These are phyloP conservation scores for Otolemur crassicaudatus DNA, from an alignment of 2,797 vertebrate species.

Conservation along the genomic window DNA sequence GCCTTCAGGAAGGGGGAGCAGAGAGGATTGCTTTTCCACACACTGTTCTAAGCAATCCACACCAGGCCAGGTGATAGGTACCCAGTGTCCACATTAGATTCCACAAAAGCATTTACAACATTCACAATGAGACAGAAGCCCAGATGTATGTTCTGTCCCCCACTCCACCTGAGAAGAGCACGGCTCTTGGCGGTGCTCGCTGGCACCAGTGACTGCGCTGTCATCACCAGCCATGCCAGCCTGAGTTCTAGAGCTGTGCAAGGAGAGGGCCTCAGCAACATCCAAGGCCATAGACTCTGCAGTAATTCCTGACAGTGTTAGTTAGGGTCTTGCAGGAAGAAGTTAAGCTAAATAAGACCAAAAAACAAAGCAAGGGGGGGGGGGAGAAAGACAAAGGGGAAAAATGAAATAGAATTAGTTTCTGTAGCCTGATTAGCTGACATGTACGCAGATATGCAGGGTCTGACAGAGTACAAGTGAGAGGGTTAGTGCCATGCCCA, in stretches of 20 bases:
- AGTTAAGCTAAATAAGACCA: not conserved
- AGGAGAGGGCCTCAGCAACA: not conserved
- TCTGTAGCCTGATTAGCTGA: not conserved
- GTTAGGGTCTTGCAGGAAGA: not conserved
- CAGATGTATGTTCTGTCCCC: not conserved
- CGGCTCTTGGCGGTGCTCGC: not conserved
- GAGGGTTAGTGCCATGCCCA: no score
- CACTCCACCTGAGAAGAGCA: not conserved
- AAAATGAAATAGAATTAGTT: not conserved
- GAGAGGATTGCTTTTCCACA: not conserved
- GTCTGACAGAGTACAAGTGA: not conserved
- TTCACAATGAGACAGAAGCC: not conserved
- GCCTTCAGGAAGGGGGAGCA: not conserved
- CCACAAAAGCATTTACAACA: not conserved
- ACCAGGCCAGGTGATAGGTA: not conserved
- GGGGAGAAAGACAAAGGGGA: not conserved
- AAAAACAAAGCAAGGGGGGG: not conserved
- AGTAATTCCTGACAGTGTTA: not conserved
- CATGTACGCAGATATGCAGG: not conserved
- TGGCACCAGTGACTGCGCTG: fast-evolving
- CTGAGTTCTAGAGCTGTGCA: not conserved
- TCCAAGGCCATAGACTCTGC: not conserved
- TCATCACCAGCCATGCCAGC: not conserved
- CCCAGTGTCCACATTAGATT: not conserved
- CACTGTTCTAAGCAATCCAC: not conserved